phyloP scores from a whole-genome alignment of 2,797 vertebrate species.

The Pogoniulus pusillus region DNA sequence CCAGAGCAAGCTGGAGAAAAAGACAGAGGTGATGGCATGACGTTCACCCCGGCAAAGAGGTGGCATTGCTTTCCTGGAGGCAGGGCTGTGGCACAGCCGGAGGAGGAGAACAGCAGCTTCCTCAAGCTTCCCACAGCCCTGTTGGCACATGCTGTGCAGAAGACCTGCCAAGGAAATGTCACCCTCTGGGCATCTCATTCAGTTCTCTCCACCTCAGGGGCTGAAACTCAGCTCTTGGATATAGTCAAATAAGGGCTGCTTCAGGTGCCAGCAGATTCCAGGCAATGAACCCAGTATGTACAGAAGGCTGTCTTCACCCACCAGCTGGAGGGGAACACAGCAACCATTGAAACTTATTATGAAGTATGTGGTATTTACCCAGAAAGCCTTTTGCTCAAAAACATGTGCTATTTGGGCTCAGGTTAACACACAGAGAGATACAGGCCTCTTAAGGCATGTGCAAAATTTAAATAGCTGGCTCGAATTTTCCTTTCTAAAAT shows the following conservation, averaged over 20 bases:
- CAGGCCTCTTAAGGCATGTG: background rate
- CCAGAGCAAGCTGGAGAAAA: background rate
- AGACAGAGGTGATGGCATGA: fast-evolving
- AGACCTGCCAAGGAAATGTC: slow-evolving; percentile 19
- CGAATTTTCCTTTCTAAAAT: background rate
- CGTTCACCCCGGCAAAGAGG: background rate
- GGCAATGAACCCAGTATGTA: background rate
- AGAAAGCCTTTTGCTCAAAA: slow-evolving; percentile 17
- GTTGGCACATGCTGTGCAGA: background rate
- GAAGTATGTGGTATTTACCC: slow-evolving; percentile 21
- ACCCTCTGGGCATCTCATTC: background rate
- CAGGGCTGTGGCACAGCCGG: background rate
- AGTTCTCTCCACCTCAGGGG: background rate
- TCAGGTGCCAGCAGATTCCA: slow-evolving; percentile 26
- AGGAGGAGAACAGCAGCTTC: background rate
- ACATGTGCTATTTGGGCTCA: background rate
- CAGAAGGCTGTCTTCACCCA: slow-evolving; percentile 30
- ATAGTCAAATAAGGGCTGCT: slow-evolving; percentile 23
- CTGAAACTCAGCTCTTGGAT: background rate
- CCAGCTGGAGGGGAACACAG: slow-evolving; percentile 43
- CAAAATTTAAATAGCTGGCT: background rate
- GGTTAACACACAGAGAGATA: background rate
- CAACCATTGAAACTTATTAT: slow-evolving; percentile 18
- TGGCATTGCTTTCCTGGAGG: background rate
- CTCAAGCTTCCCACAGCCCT: background rate